phyloP scores from a whole-genome alignment of 23 tunicate species.

The Ascidia mentula region DNA sequence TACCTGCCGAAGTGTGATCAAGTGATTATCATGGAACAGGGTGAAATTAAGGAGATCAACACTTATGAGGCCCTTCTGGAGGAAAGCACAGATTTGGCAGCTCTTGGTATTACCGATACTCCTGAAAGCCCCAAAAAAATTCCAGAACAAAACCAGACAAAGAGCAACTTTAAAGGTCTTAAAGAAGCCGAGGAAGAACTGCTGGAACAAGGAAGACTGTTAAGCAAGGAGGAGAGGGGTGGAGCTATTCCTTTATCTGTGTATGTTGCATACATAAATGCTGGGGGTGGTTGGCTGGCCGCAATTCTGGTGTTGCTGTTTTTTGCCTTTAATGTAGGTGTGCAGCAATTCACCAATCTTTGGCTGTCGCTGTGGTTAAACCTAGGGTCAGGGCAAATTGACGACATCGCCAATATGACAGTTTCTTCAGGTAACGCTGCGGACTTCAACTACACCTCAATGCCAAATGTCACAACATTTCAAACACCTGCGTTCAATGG shows the following conservation, averaged over 20 bases:
- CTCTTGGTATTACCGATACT: conserved; percentile 1
- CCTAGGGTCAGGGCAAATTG: conserved; percentile 20
- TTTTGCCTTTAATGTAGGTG: conserved; percentile 53
- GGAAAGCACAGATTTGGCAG: not conserved
- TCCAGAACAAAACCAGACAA: not conserved
- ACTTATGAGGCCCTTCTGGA: conserved; percentile 20
- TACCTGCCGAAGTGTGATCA: conserved; percentile 70
- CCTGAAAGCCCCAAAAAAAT: conserved; percentile 5
- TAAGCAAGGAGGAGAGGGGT: conserved; percentile 69
- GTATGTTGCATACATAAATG: conserved; percentile 33
- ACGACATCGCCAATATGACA: not conserved
- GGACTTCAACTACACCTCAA: not conserved
- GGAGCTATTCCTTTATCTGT: conserved; percentile 21
- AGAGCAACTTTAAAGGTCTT: not conserved
- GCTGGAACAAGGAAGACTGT: conserved; percentile 46
- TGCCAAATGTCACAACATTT: not conserved
- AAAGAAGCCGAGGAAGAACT: conserved; percentile 32
- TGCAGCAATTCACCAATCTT: conserved; percentile 62
- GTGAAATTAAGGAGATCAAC: conserved; percentile 21
- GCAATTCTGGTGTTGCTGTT: conserved; percentile 25
- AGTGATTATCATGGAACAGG: conserved; percentile 49
- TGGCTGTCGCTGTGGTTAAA: conserved; percentile 82
- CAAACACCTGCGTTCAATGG: not conserved
- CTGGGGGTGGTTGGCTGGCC: conserved; percentile 52
- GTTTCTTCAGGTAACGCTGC: not conserved